Percentiles rank a stretch among this genome's conserved stretches.
Evolutionary conservation across 2,797 vertebrate species (phyloP).

Genomic region (Phataginus tricuspis): DNA sequence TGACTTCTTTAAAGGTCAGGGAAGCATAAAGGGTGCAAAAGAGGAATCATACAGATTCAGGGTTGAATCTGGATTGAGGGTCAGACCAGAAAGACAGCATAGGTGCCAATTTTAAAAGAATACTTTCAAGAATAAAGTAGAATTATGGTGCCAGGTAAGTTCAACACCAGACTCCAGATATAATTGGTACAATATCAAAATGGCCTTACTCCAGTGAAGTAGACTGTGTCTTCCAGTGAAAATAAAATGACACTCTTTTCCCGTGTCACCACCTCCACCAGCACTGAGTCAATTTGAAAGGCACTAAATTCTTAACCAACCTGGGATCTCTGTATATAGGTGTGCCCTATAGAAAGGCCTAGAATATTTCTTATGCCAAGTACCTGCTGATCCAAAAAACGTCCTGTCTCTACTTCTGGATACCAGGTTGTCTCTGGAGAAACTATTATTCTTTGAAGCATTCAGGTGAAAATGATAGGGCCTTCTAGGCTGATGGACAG

Average conservation of each 20-base stretch:
- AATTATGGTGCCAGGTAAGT: neutral
- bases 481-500: no score
- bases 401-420: neutral
- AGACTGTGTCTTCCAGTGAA: neutral
- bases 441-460: neutral
- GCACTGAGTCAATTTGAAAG: neutral
- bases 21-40: neutral
- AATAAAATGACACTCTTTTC: neutral
- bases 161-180: neutral
- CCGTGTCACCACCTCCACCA: neutral
- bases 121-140: slow-evolving; percentile 14
- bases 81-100: neutral
- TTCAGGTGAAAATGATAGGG: neutral
- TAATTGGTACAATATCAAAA: neutral
- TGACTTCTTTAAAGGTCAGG: slow-evolving; percentile 19
- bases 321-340: neutral
- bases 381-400: neutral
- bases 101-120: neutral
- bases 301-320: neutral
- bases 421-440: neutral
- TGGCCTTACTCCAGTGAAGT: neutral
- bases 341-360: neutral
- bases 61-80: neutral
- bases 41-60: neutral
- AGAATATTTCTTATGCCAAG: neutral